phyloP scores from a whole-genome alignment of 2,888 invertebrate genomes.

The Sphecodes monilicornis region DNA sequence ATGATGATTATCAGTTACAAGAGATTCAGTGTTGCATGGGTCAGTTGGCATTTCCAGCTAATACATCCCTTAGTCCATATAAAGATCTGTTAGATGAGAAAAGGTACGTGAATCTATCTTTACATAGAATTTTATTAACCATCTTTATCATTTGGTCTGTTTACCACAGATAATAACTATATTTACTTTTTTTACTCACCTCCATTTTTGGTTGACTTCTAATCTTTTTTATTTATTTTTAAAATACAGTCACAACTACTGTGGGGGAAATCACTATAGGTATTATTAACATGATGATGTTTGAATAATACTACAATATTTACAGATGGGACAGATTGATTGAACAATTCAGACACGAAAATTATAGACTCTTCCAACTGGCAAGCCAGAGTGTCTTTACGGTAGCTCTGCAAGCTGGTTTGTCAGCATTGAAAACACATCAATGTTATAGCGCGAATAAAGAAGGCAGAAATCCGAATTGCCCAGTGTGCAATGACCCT shows the following conservation, averaged over 20 bases:
- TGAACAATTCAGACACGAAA: slow-evolving; percentile 96
- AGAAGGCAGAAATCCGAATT: slow-evolving; percentile 91
- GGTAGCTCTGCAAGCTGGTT: slow-evolving; percentile 95
- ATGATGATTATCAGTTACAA: slow-evolving; percentile 93
- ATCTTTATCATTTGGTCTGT: background rate
- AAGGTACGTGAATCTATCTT: slow-evolving; percentile 82
- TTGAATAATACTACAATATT: slow-evolving; percentile 24
- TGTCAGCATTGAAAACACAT: slow-evolving; percentile 93
- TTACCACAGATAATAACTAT: background rate
- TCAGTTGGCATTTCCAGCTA: slow-evolving; percentile 95
- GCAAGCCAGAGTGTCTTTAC: slow-evolving; percentile 96
- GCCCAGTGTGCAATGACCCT: slow-evolving; percentile 96
- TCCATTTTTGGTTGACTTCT: background rate
- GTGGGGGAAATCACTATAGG: background rate
- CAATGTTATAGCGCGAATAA: slow-evolving; percentile 90
- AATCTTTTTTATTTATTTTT: background rate
- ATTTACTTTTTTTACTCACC: background rate
- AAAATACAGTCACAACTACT: background rate
- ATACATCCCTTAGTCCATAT: slow-evolving; percentile 89
- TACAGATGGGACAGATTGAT: slow-evolving; percentile 93
- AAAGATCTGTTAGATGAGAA: slow-evolving; percentile 88
- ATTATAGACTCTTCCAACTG: slow-evolving; percentile 97
- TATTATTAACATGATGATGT: background rate
- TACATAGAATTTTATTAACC: background rate
- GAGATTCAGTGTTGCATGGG: slow-evolving; percentile 98